phyloP scores from a whole-genome alignment of 1,140 invertebrate species.

The Heliconius hermathena region DNA sequence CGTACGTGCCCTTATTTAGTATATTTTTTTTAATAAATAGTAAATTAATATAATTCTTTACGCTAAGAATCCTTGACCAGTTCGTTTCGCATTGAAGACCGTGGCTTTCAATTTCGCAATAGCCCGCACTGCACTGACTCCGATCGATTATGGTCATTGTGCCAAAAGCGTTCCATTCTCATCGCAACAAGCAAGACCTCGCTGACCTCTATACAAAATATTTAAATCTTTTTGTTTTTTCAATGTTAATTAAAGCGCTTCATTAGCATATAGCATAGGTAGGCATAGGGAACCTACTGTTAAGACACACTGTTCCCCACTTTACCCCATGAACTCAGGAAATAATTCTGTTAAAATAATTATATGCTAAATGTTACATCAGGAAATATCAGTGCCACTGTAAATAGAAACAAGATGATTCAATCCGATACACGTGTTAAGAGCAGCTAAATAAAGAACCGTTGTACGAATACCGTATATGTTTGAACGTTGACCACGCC shows the following conservation, averaged over 20 bases:
- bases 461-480: constrained; percentile 69
- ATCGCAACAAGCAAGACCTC: constrained; percentile 32
- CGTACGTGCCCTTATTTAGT: neutral
- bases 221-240: neutral
- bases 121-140: constrained; percentile 54
- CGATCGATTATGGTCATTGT: constrained; percentile 74
- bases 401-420: constrained; percentile 67
- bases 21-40: neutral
- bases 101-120: constrained; percentile 70
- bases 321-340: neutral
- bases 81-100: constrained; percentile 61
- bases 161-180: constrained; percentile 61
- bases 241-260: neutral
- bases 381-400: constrained; percentile 59
- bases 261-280: no score
- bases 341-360: neutral
- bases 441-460: constrained; percentile 73
- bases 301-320: no score
- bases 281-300: no score
- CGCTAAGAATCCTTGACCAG: constrained; percentile 67
- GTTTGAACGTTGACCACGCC: constrained; percentile 66
- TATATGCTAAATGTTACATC: constrained; percentile 45
- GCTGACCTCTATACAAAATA: constrained; percentile 22
- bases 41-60: constrained; percentile 16
- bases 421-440: constrained; percentile 67